A percentile compares a stretch with the other conserved stretches of the same genome.
phyloP scores from a whole-genome alignment of 2,113 vertebrate genomes.

The Gila orcuttii region DNA sequence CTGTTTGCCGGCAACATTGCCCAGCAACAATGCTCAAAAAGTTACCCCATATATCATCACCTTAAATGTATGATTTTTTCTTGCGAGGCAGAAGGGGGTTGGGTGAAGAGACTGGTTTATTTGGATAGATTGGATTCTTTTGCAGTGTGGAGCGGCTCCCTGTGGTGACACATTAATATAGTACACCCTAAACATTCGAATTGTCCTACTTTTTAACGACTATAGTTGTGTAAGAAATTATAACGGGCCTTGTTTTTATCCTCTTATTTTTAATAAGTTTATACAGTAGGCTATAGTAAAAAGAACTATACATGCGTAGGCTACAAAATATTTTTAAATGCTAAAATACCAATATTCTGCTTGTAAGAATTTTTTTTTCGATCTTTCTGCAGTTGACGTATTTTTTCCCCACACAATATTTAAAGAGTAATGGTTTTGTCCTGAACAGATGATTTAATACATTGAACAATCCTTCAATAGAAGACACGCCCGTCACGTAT shows the following conservation, averaged over 20 bases:
- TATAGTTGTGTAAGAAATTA: neutral
- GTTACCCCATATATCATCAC: too few relatives aligned
- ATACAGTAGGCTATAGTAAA: neutral
- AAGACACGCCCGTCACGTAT: neutral
- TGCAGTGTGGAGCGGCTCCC: conserved; percentile 62
- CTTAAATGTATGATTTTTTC: neutral
- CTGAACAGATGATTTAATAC: neutral
- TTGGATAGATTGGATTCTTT: too few relatives aligned
- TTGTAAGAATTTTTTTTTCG: neutral
- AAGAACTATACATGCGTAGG: neutral
- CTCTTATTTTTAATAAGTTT: too few relatives aligned
- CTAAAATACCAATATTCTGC: neutral
- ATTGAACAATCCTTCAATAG: neutral
- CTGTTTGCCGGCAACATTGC: too few relatives aligned
- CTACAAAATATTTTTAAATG: neutral
- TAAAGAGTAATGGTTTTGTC: neutral
- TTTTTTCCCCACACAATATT: neutral
- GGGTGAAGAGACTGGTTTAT: too few relatives aligned
- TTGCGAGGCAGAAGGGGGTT: too few relatives aligned
- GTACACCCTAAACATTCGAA: neutral
- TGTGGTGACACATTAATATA: conserved; percentile 41
- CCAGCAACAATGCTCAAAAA: too few relatives aligned
- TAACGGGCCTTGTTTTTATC: neutral
- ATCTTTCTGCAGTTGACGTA: neutral
- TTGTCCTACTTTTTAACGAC: neutral